Base-by-base conservation (phyloP, 2,888 invertebrate species). In the Acronicta alni region DNA sequence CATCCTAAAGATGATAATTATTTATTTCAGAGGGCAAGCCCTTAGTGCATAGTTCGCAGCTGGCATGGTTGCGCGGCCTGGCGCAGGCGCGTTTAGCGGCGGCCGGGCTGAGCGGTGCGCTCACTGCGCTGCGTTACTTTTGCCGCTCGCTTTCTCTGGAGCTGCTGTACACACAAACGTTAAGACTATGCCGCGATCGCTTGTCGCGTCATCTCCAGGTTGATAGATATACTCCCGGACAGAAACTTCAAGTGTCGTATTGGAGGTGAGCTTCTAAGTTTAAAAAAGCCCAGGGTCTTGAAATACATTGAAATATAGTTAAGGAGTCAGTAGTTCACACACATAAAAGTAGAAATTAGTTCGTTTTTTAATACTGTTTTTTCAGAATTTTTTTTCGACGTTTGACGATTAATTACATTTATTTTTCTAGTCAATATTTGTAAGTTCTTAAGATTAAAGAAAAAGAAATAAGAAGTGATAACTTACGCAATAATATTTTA, bases 81-180 rank as follows among this genome's bases (percentile, higher is more conserved):
- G 97, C 99, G 2, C 99, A 99, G 92, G 96, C 98, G 0, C 96
- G 99, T 32, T 94, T 98, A 9, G 97, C 97, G 12, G 92, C 92
- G 85, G 99, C 81, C 96, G 83, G 97, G 96, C 62, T 99, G 97
- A 95, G 96, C 96, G 63, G 96, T 96, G 84, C 95, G 0, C 79
- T 94, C 1, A 87, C 93, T 0, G 94, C 94, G 1, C 94, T 99
- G 32, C 98, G 98, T 72, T 97, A 97, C 84, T 99, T 99, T 90
- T 99, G 99, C 84, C 98, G 99, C 81, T 98, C 98, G 0, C 94
- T 99, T 26, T 99, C 99, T 83, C 92, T 99, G 30, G 99, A 99
- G 90, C 95, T 97, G 7, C 91, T 98, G 4, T 98, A 98, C 84
- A 97, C 98, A 0, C 98, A 99, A 93, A 98, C 98, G 0, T 92